Conservation (phyloP, 2,113 vertebrate genomes). For the Alces alces region DNA sequence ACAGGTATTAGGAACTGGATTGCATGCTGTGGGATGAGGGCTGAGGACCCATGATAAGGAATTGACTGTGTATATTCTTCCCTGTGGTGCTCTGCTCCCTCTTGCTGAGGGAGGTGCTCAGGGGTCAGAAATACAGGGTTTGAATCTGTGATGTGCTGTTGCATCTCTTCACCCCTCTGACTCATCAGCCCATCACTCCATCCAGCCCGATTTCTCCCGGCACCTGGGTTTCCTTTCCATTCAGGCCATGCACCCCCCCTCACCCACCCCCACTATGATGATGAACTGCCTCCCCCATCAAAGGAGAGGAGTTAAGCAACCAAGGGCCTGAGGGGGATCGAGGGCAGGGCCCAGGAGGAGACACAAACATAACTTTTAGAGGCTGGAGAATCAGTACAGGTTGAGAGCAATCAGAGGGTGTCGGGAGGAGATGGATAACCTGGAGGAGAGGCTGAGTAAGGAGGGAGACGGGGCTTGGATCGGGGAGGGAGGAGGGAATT, state of each 20-base stretch:
- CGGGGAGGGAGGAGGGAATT: conserved; percentile 70
- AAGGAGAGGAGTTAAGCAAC: neutral
- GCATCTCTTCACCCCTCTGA: neutral
- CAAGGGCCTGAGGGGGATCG: neutral
- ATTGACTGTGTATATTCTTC: neutral
- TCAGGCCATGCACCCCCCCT: neutral
- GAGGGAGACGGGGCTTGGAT: neutral
- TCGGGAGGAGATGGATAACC: neutral
- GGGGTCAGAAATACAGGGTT: neutral
- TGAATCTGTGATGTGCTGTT: neutral
- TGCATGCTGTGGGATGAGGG: neutral
- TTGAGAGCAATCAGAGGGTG: neutral
- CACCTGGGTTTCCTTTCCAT: neutral
- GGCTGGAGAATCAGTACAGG: neutral
- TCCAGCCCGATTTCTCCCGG: neutral
- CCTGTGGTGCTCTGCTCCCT: neutral
- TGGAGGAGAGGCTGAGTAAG: neutral
- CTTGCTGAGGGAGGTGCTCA: neutral
- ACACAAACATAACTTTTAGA: neutral
- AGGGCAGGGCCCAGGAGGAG: neutral
- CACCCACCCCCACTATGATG: neutral
- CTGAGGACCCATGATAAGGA: neutral
- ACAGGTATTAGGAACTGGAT: neutral
- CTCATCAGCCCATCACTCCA: neutral
- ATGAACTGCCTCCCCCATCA: neutral